Base-by-base conservation (phyloP, 1,140 invertebrate genomes). In the silkworm (Bombyx mori) region DNA sequence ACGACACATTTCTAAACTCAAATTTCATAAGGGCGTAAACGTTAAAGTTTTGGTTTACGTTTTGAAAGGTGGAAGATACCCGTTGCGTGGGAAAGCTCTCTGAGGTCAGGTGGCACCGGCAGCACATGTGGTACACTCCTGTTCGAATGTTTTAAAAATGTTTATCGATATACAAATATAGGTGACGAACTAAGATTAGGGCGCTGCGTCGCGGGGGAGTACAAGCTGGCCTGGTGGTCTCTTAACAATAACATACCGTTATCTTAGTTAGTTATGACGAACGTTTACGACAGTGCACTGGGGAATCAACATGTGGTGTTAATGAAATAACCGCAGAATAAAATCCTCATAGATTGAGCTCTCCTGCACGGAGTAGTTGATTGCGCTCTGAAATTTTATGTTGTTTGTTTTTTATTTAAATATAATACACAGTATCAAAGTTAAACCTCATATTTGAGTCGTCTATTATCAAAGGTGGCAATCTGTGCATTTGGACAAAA, bases 131-230 rank as follows among this genome's bases (percentile, higher is more conserved):
- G 74, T 72, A 66, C 75, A 71, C 69, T 76, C 70, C 71, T 71
- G 77, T 78, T 79, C 66, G 68, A 69, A 75, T 63, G 69, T 79
- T 79, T 78, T 79, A 83, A 86, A 86, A 86, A 83, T 82, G 79
- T 79, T 77, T 68, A 79, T 80, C 73, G 74, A 76, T 79, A 77
- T 69, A 79, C 70, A 73, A 71, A 71, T 70, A 63, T 68, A 76
- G 68, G 66, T 72, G 69, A 44, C 45, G 53, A 44, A 7, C 62
- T 57, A 62, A 66, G 73, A 67, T 65, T 62, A 51, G 18, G 57
- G 50, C 43, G 49, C 52, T 65, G 52, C 79, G 80, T 84, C 71
- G 81, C 82, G 81, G 82, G 82, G 76, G 80, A 78, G 10, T 66
- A 52, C 59, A 48, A 47, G 49, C 59, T 60, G 58, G 61, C 68